Conservation (phyloP, 2,888 invertebrate genomes). For the Epiperipatus broadwayi region DNA sequence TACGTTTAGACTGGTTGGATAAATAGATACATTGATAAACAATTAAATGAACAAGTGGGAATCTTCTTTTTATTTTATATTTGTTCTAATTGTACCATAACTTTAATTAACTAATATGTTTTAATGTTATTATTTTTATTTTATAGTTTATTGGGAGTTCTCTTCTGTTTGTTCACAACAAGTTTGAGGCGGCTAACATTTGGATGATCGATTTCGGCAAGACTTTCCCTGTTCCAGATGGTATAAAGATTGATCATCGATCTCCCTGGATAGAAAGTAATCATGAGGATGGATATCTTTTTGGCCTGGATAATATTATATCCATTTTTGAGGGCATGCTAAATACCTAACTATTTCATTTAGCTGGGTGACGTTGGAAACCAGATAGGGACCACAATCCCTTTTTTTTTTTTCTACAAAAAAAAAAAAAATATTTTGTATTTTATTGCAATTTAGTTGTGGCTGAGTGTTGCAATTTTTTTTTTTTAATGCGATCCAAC, state of each 20-base stretch:
- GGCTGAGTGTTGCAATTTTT: no score
- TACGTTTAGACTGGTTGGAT: background rate
- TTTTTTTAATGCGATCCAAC: no score
- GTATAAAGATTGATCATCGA: slow-evolving; percentile 52
- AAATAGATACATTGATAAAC: no score
- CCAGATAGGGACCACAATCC: no score
- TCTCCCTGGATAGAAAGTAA: slow-evolving; percentile 73
- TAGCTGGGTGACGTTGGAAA: no score
- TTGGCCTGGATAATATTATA: slow-evolving; percentile 73
- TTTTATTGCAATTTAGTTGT: no score
- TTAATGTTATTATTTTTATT: no score
- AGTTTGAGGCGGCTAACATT: slow-evolving; percentile 55
- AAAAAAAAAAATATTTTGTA: no score
- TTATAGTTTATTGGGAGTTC: slow-evolving; percentile 72
- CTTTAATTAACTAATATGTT: no score
- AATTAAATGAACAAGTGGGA: slow-evolving; percentile 22
- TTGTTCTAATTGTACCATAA: no score
- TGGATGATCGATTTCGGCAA: slow-evolving; percentile 99
- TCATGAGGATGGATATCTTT: slow-evolving; percentile 86
- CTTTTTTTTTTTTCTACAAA: no score
- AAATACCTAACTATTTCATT: no score
- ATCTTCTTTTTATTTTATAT: slow-evolving; percentile 11
- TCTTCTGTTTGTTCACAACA: slow-evolving; percentile 79
- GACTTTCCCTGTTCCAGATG: slow-evolving; percentile 57
- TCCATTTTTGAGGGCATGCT: slow-evolving; percentile 57